Evolutionary conservation across 2,888 invertebrate genomes (phyloP), one percentile per base, ranked within the genome.

Genomic region (Diarsia brunnea): DNA sequence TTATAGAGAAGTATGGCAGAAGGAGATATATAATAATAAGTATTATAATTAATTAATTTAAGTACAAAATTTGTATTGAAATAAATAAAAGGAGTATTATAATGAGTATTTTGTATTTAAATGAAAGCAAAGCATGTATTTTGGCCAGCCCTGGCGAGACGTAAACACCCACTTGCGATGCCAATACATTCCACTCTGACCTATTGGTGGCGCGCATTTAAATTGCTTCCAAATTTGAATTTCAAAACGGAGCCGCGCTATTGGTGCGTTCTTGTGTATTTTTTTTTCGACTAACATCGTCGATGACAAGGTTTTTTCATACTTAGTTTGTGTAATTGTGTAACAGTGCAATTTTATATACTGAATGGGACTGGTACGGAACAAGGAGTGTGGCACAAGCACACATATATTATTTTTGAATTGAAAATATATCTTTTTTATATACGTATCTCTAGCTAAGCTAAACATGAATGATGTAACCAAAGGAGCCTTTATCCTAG

Each of bases 141-240:
- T 60, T 31, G 27, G 4, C 27, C 60, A 60, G 19, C 60, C 60
- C 60, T 60, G 60, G 4, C 19, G 31, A 10, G 27, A 19, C 82
- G 87, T 83, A 87, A 90, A 89, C 88, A 86, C 80, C 85, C 83
- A 89, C 86, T 94, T 91, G 90, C 90, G 83, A 94, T 95, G 91
- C 93, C 93, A 94, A 95, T 94, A 92, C 91, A 93, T 94, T 93
- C 92, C 91, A 90, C 92, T 92, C 90, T 96, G 96, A 96, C 96
- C 96, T 95, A 95, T 95, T 95, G 95, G 91, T 93, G 89, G 93
- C 91, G 86, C 92, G 95, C 93, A 95, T 95, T 94, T 93, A 91
- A 94, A 95, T 94, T 89, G 92, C 87, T 93, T 91, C 91, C 87
- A 79, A 91, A 96, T 96, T 96, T 95, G 91, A 95, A 96, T 92